Conservation (phyloP, 2,888 invertebrate species). For the Pyrocoelia pectoralis region DNA sequence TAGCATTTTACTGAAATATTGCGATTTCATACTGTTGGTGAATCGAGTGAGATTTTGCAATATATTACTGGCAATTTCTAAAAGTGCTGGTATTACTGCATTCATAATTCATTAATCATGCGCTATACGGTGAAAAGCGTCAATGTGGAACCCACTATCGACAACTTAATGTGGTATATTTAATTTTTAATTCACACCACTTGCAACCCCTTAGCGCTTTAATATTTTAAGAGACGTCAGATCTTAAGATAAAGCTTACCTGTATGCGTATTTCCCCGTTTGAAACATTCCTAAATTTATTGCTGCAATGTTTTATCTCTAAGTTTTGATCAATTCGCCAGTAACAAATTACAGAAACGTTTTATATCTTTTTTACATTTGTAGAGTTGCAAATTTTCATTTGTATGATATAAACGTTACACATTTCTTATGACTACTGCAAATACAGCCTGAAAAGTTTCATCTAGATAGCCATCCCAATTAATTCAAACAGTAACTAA, state of each 20-base stretch:
- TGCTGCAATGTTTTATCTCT: slow-evolving; percentile 33
- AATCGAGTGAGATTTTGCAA: slow-evolving; percentile 13
- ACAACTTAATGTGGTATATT: not conserved
- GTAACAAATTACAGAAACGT: not conserved
- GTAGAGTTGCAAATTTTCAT: not conserved
- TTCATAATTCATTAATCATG: too few species aligned
- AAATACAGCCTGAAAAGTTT: too few species aligned
- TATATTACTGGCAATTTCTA: too few species aligned
- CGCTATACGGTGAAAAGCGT: too few species aligned
- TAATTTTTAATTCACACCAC: not conserved
- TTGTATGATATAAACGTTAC: not conserved
- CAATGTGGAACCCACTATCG: too few species aligned
- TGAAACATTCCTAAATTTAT: slow-evolving; percentile 41
- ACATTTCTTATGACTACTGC: too few species aligned
- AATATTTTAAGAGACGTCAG: slow-evolving; percentile 38
- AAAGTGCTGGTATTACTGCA: too few species aligned
- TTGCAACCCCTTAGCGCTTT: not conserved
- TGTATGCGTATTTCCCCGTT: slow-evolving; percentile 46
- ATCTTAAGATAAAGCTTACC: slow-evolving; percentile 45
- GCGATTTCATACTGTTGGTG: slow-evolving; percentile 19
- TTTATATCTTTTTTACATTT: not conserved
- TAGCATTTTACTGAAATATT: slow-evolving; percentile 16
- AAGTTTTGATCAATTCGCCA: slow-evolving; percentile 23
- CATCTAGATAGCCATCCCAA: too few species aligned
- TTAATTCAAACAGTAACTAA: too few species aligned